Percentiles rank a stretch among this genome's conserved stretches.
Conservation (phyloP, 2,797 vertebrate genomes). For the Myotis findleyi region DNA sequence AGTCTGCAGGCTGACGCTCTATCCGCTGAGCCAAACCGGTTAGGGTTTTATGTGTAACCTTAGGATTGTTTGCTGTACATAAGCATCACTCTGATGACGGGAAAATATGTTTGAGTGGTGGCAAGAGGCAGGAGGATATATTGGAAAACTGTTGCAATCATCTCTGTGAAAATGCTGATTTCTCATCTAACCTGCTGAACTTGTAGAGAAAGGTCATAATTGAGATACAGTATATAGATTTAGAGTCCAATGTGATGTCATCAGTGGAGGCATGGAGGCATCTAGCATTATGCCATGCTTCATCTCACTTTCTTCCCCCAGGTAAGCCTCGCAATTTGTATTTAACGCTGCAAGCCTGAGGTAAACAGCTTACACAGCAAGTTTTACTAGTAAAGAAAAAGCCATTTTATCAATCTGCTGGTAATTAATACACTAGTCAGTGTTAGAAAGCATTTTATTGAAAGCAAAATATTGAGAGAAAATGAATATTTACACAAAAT, state of each 20-base stretch:
- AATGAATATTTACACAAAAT: constrained; percentile 91
- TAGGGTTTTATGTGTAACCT: too few relatives aligned
- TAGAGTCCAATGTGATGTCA: background rate
- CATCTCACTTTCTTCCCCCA: background rate
- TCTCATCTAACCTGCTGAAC: background rate
- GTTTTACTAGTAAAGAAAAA: constrained; percentile 78
- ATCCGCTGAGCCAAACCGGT: too few relatives aligned
- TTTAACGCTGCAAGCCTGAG: constrained; percentile 81
- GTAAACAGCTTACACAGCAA: constrained; percentile 75
- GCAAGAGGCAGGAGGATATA: background rate
- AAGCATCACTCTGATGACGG: background rate
- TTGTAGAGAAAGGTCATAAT: background rate
- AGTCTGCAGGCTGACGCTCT: too few relatives aligned
- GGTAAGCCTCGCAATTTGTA: constrained; percentile 75
- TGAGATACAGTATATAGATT: background rate
- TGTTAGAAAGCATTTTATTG: constrained; percentile 85
- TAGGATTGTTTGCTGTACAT: background rate
- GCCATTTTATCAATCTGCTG: constrained; percentile 70
- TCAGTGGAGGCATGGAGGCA: background rate
- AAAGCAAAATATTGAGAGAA: constrained; percentile 88
- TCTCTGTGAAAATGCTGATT: background rate
- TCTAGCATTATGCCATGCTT: background rate
- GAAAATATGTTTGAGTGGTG: background rate
- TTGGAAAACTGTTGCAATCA: background rate
- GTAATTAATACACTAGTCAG: constrained; percentile 77